These are phyloP conservation scores for Aplidium turbinatum DNA, from an alignment of 23 tunicate species.

Conservation along the genomic window DNA sequence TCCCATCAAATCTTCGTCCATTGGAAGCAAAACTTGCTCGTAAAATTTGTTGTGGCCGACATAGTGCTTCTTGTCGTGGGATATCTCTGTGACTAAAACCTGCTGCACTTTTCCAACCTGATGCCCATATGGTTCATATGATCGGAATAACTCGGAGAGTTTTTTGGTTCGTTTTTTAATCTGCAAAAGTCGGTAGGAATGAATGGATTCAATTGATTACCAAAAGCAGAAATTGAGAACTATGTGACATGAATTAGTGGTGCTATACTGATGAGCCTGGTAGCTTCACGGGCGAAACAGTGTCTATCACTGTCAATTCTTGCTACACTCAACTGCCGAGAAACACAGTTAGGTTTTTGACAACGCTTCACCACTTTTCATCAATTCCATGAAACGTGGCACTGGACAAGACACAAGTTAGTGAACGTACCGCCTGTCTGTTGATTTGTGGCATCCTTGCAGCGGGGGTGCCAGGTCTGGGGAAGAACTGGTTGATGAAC, in stretches of 20 bases:
- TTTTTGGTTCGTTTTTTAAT: constrained; percentile 91
- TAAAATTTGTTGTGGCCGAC: constrained; percentile 97
- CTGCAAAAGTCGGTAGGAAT: constrained; percentile 42
- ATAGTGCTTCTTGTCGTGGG: constrained; percentile 84
- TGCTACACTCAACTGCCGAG: no score
- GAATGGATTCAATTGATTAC: no score
- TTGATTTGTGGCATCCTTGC: constrained; percentile 92
- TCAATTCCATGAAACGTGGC: no score
- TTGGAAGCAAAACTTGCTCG: constrained; percentile 78
- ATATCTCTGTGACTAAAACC: constrained; percentile 91
- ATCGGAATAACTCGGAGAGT: constrained; percentile 80
- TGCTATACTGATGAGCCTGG: background rate
- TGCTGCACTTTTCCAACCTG: constrained; percentile 70
- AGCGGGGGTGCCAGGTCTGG: constrained; percentile 99
- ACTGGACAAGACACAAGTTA: background rate
- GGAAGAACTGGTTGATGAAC: constrained; percentile 98
- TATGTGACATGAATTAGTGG: no score
- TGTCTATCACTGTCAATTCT: no score
- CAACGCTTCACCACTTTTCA: background rate
- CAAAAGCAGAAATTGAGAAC: background rate
- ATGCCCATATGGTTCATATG: constrained; percentile 75
- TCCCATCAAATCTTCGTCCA: constrained; percentile 93
- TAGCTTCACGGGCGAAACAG: no score
- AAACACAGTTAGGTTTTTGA: no score
- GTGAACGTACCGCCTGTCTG: constrained; percentile 62